A percentile compares a stretch with the other conserved stretches of the same genome.
phyloP scores from a whole-genome alignment of 2,797 vertebrate species.

The Alcedo quadribrachys region DNA sequence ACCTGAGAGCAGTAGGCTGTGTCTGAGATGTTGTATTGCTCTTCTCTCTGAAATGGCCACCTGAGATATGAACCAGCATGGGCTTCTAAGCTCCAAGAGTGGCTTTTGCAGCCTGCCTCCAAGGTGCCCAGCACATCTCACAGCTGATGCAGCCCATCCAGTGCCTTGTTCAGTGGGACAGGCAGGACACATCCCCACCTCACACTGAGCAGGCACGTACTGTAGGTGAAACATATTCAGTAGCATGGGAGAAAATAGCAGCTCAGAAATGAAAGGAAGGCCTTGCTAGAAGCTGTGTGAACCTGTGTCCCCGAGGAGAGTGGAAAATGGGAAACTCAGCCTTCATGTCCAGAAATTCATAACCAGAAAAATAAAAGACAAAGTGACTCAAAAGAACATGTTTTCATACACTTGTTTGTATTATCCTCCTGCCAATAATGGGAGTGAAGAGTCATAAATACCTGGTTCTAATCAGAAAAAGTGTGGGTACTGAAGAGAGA shows the following conservation, averaged over 20 bases:
- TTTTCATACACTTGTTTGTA: conserved; percentile 1
- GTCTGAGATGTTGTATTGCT: background rate
- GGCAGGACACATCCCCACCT: background rate
- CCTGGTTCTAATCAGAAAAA: background rate
- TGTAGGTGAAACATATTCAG: background rate
- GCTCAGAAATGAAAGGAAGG: background rate
- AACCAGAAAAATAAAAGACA: background rate
- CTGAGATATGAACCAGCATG: background rate
- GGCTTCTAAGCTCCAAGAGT: background rate
- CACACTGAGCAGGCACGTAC: background rate
- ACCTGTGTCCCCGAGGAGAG: background rate
- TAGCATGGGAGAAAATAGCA: background rate
- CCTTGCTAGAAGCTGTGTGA: background rate
- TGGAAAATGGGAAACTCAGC: background rate
- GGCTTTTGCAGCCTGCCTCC: background rate
- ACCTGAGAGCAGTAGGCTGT: background rate
- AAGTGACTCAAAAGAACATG: background rate
- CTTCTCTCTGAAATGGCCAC: background rate
- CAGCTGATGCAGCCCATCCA: background rate
- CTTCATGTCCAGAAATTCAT: background rate
- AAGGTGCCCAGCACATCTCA: background rate
- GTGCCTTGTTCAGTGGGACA: background rate
- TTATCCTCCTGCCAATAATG: conserved; percentile 18
- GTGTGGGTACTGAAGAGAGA: background rate
- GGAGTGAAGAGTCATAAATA: conserved; percentile 10